Conservation (phyloP, 1,140 invertebrate species). For the Drosophila pandora region DNA sequence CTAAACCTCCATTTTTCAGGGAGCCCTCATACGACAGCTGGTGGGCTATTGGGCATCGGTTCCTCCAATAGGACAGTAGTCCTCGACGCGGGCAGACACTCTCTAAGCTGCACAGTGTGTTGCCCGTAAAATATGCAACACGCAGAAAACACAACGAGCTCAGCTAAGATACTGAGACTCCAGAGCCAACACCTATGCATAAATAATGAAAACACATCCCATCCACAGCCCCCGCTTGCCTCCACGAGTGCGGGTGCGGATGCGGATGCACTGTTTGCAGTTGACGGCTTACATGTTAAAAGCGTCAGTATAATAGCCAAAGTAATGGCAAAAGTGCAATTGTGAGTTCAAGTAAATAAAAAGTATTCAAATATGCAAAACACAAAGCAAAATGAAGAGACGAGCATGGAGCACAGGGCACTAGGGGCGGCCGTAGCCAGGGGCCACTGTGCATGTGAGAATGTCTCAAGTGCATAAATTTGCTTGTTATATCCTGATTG, state of each 20-base stretch:
- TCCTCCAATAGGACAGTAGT: too few species aligned
- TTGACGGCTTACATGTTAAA: constrained; percentile 68
- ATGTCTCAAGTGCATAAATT: constrained; percentile 75
- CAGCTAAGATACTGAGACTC: constrained; percentile 34
- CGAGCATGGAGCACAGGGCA: not conserved
- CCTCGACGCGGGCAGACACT: too few species aligned
- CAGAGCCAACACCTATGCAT: constrained; percentile 73
- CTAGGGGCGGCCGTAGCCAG: constrained; percentile 16
- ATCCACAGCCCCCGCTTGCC: constrained; percentile 17
- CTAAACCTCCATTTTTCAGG: too few species aligned
- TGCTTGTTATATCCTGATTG: constrained; percentile 79
- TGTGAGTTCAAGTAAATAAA: constrained; percentile 83
- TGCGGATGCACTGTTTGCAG: constrained; percentile 48
- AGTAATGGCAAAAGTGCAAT: constrained; percentile 82
- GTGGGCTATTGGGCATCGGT: too few species aligned
- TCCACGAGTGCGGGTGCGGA: not conserved
- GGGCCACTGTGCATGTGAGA: constrained; percentile 19
- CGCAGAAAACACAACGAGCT: constrained; percentile 48
- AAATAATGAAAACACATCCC: constrained; percentile 66
- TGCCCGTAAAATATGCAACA: constrained; percentile 34
- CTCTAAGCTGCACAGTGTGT: too few species aligned
- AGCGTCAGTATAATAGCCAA: constrained; percentile 80
- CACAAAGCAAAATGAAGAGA: constrained; percentile 73
- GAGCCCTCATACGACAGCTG: too few species aligned
- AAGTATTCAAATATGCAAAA: constrained; percentile 82